Evolutionary conservation across 1,140 invertebrate species (phyloP).

Genomic region (Leptinotarsa undecemlineata): DNA sequence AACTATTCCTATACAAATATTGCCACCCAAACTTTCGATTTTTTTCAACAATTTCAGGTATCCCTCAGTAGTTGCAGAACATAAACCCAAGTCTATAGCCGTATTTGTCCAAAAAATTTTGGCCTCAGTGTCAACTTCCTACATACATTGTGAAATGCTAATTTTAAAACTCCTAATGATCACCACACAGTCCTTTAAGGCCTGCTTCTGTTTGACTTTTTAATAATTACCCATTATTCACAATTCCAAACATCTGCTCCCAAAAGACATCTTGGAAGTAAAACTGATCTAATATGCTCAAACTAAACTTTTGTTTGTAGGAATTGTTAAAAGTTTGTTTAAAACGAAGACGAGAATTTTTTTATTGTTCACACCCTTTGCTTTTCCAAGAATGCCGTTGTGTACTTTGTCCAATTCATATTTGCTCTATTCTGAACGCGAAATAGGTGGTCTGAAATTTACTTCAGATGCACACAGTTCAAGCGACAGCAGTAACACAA

Average conservation of each 20-base stretch:
- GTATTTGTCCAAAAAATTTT: not conserved
- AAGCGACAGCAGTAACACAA: too few relatives aligned
- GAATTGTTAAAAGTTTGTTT: not conserved
- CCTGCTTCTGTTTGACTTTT: not conserved
- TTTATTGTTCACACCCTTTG: slow-evolving; percentile 6
- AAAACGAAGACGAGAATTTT: not conserved
- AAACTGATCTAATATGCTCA: slow-evolving; percentile 1
- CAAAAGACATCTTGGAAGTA: slow-evolving; percentile 3
- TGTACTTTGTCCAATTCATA: not conserved
- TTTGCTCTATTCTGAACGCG: not conserved
- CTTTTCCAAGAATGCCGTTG: not conserved
- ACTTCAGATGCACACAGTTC: not conserved
- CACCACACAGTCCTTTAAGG: not conserved
- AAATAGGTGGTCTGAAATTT: not conserved
- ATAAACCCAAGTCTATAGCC: not conserved
- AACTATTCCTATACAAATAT: not conserved
- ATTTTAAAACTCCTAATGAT: not conserved
- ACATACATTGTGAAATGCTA: not conserved
- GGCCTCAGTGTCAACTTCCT: not conserved
- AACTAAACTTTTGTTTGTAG: not conserved
- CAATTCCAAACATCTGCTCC: slow-evolving; percentile 1
- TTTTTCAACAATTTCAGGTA: not conserved
- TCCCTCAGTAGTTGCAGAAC: slow-evolving; percentile 3
- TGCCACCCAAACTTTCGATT: not conserved
- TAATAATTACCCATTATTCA: not conserved